Evolutionary conservation across 2,888 invertebrate species (phyloP).

Genomic region (Megastigmus dorsalis): DNA sequence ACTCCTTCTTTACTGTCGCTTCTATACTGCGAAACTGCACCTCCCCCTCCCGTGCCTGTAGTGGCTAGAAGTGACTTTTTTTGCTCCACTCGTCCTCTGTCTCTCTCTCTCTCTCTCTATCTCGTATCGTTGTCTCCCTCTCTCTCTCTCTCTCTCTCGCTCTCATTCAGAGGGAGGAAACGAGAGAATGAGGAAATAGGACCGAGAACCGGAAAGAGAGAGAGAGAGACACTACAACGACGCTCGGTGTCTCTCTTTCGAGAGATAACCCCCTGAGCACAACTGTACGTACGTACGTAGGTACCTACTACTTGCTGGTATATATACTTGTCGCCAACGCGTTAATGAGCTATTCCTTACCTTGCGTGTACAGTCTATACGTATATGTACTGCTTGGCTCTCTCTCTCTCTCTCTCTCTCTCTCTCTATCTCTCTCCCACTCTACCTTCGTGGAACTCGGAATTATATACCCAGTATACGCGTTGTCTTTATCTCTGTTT

Average conservation of each 20-base stretch:
- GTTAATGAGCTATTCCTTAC: conserved; percentile 37
- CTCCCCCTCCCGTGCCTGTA: too few species aligned
- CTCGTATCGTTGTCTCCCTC: too few species aligned
- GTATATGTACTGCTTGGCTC: too few species aligned
- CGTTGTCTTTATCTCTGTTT: background rate
- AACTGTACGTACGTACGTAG: background rate
- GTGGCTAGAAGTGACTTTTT: conserved; percentile 6
- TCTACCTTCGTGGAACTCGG: background rate
- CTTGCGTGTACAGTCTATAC: too few species aligned
- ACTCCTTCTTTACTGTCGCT: conserved; percentile 10
- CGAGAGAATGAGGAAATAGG: too few species aligned
- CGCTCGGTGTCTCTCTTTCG: conserved; percentile 5
- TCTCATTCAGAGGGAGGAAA: background rate
- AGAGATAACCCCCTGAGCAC: background rate
- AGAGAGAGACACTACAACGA: too few species aligned
- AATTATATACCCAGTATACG: background rate
- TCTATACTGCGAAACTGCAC: background rate
- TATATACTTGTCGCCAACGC: conserved; percentile 8
- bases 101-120: too few species aligned
- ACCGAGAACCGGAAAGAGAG: too few species aligned
- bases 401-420: background rate
- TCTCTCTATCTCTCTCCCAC: background rate
- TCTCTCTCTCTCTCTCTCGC: too few species aligned
- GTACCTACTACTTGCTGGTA: background rate
- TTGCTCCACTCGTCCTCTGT: background rate